Base-by-base conservation (phyloP, 1,140 invertebrate species). In the Zaprionus africanus region DNA sequence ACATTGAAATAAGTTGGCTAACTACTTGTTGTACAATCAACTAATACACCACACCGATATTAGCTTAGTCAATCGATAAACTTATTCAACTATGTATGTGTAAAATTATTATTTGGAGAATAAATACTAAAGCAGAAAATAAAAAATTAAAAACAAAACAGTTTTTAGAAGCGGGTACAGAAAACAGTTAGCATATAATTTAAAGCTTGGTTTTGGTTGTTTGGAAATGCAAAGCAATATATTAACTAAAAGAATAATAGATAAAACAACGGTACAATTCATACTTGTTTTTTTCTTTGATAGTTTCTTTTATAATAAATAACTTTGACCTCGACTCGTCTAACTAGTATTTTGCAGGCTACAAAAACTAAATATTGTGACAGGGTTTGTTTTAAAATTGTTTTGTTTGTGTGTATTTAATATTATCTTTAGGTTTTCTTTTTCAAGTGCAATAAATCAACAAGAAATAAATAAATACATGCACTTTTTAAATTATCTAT, bases 401-500 rank as follows among this genome's bases (percentile, higher is more conserved):
- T 34, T 54, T 46, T 65, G 19, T 38, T 68, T 49, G 13, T 34
- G 60, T 62, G 61, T 51, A 34, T 36, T 63, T 66, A 59, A 59
- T 76, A 65, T 81, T 65, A 58, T 65, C 71, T 79, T 72, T 63
- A 65, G 22, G 46, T 72, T 24, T 17, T 51, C 11, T 65, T 12
- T 74, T 84, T 81, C 81, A 70, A 88, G 85, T 90, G 85, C 84
- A 90, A 88, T 51, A 84, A 87, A 87, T 84, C 78, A 87, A 87
- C 84, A 84, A 46, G 41, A 46, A 84, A 88, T 90, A 90, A 88
- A 88, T 88, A 88, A 88, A 87, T 87, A 87, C 75, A 84, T 84
- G 84, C 84, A 87, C 84, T 88, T 73, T 70, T 73, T 59, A 71
- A 77, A 83, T 87, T 80, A 83, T 66, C 84, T 88, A 78, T 64